Evolutionary conservation across 2,888 invertebrate species (phyloP).

Genomic region (Deilephila elpenor): DNA sequence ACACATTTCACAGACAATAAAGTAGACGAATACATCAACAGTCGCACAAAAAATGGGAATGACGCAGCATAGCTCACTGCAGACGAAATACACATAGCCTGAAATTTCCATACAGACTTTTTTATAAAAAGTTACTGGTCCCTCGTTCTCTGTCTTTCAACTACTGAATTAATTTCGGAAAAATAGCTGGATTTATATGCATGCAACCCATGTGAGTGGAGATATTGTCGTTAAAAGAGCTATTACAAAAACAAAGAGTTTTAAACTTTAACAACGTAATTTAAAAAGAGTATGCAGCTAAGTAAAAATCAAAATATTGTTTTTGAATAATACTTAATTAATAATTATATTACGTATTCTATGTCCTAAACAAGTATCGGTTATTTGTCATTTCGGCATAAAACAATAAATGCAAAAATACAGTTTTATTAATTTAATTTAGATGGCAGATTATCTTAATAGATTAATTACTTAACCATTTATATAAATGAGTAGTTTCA

Average conservation of each 20-base stretch:
- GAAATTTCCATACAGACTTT: constrained; percentile 18
- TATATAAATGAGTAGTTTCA: too few relatives aligned
- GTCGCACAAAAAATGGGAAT: background rate
- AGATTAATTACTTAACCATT: too few relatives aligned
- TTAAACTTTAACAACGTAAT: background rate
- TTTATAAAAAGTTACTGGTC: constrained; percentile 6
- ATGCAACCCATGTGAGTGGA: too few relatives aligned
- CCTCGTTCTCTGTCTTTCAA: background rate
- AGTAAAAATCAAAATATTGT: too few relatives aligned
- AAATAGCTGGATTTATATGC: background rate
- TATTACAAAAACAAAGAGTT: background rate
- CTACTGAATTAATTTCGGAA: background rate
- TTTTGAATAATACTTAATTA: too few relatives aligned
- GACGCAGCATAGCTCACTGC: constrained; percentile 7
- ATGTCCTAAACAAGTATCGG: too few relatives aligned
- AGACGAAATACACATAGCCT: background rate
- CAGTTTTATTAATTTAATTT: too few relatives aligned
- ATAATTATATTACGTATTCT: too few relatives aligned
- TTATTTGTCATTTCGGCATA: too few relatives aligned
- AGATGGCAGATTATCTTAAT: too few relatives aligned
- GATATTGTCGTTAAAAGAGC: too few relatives aligned
- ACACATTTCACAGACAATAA: background rate
- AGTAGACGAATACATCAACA: background rate
- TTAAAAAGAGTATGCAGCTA: background rate
- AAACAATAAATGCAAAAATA: too few relatives aligned